A percentile compares a stretch with the other conserved stretches of the same genome.
Conservation (phyloP, 2,888 invertebrate species). For the Melitaea athalia region DNA sequence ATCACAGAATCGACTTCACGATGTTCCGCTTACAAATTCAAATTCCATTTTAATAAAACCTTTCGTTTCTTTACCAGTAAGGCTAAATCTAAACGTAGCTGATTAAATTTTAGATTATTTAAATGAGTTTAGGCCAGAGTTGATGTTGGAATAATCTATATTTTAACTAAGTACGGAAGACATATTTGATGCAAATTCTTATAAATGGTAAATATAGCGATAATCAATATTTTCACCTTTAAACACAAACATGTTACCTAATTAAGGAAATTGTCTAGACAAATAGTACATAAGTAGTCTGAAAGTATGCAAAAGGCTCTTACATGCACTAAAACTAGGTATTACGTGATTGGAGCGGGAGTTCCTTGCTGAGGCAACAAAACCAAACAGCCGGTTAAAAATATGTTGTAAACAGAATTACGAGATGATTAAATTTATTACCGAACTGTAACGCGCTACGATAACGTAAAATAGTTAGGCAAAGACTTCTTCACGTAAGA, state of each 20-base stretch:
- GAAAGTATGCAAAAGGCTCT: not conserved
- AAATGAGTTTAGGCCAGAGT: not conserved
- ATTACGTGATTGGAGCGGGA: constrained; percentile 12
- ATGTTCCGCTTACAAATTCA: constrained; percentile 50
- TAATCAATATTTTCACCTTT: no score
- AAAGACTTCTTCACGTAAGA: no score
- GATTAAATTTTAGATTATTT: constrained; percentile 5
- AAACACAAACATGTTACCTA: no score
- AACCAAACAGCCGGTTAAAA: constrained; percentile 2
- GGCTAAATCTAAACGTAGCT: not conserved
- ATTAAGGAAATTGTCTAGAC: no score
- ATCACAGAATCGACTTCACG: constrained; percentile 67
- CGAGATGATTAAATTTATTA: constrained; percentile 1
- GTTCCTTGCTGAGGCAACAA: constrained; percentile 12
- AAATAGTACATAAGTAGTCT: not conserved
- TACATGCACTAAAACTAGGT: constrained; percentile 6
- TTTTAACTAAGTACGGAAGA: no score
- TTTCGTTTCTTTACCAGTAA: constrained; percentile 20
- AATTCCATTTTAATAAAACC: constrained; percentile 43
- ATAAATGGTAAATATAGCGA: no score
- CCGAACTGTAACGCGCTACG: not conserved
- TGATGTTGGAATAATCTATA: not conserved
- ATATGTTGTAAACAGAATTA: constrained; percentile 1
- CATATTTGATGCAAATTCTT: no score
- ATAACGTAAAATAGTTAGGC: no score